Conservation (phyloP, 2,888 invertebrate genomes). For the Hypselothyrea guttata region DNA sequence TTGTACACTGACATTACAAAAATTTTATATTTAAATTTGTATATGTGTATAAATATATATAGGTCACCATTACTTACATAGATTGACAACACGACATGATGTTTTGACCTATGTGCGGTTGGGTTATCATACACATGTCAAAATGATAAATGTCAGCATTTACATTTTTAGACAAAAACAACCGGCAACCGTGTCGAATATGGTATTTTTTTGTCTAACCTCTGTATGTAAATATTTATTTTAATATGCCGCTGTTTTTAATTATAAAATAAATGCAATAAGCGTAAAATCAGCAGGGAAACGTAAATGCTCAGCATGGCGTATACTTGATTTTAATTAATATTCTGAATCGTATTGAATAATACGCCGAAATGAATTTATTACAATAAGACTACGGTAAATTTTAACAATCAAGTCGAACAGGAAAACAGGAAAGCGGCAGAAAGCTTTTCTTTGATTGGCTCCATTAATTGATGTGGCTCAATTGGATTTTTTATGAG, state of each 20-base stretch:
- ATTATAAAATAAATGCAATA: constrained; percentile 27
- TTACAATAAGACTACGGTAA: too few species aligned
- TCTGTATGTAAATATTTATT: background rate
- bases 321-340: constrained; percentile 31
- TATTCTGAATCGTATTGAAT: too few species aligned
- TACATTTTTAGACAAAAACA: constrained; percentile 14
- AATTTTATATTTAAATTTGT: too few species aligned
- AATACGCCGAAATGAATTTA: too few species aligned
- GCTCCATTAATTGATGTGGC: constrained; percentile 25
- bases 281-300: background rate
- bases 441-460: constrained; percentile 25
- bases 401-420: too few species aligned
- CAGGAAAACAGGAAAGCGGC: too few species aligned
- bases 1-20: too few species aligned
- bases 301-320: constrained; percentile 6
- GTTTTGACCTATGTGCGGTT: constrained; percentile 12
- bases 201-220: background rate
- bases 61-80: constrained; percentile 5
- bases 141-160: constrained; percentile 42
- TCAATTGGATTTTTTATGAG: constrained; percentile 27
- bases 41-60: too few species aligned
- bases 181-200: constrained; percentile 1
- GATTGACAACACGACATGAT: constrained; percentile 10
- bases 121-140: constrained; percentile 37
- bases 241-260: constrained; percentile 10